Percentiles rank a stretch among this genome's conserved stretches.
Conservation (phyloP, 2,113 vertebrate genomes). For the Charadrius vociferus region DNA sequence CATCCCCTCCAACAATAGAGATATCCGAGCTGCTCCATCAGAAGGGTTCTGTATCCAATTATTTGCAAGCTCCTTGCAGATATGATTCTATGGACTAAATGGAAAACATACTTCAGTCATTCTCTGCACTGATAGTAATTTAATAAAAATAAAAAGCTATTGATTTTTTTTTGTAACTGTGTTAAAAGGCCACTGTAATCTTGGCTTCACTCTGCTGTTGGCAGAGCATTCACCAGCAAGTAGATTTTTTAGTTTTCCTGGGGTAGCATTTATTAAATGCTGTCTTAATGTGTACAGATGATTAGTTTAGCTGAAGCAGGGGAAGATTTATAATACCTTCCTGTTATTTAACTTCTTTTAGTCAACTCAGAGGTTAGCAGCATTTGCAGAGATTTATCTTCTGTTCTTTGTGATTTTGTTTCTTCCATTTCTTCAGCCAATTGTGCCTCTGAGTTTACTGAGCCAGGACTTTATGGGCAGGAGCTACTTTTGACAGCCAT, state of each 20-base stretch:
- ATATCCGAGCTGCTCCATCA: not conserved
- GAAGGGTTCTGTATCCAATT: conserved; percentile 31
- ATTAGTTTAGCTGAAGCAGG: conserved; percentile 16
- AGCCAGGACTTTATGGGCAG: not conserved
- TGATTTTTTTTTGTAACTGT: conserved; percentile 44
- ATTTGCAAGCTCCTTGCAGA: conserved; percentile 35
- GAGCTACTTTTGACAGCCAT: not conserved
- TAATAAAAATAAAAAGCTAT: conserved; percentile 62
- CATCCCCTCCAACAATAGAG: conserved; percentile 4
- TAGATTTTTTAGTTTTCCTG: conserved; percentile 8
- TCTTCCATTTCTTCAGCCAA: not conserved
- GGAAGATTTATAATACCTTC: conserved; percentile 13
- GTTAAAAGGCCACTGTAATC: conserved; percentile 32
- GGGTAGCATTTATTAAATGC: conserved; percentile 37
- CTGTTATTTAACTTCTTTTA: conserved; percentile 31
- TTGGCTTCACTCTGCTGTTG: conserved; percentile 4
- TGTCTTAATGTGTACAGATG: conserved; percentile 24
- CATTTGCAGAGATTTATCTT: conserved; percentile 36
- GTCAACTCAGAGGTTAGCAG: not conserved
- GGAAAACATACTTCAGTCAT: conserved; percentile 40
- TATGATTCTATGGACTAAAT: conserved; percentile 11
- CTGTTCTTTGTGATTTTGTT: not conserved
- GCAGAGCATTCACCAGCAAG: not conserved
- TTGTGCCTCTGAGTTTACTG: not conserved
- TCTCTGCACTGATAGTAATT: conserved; percentile 41